Percentiles rank a stretch among this genome's conserved stretches.
phyloP scores from a whole-genome alignment of 2,888 invertebrate genomes.

The Andrena minutula region DNA sequence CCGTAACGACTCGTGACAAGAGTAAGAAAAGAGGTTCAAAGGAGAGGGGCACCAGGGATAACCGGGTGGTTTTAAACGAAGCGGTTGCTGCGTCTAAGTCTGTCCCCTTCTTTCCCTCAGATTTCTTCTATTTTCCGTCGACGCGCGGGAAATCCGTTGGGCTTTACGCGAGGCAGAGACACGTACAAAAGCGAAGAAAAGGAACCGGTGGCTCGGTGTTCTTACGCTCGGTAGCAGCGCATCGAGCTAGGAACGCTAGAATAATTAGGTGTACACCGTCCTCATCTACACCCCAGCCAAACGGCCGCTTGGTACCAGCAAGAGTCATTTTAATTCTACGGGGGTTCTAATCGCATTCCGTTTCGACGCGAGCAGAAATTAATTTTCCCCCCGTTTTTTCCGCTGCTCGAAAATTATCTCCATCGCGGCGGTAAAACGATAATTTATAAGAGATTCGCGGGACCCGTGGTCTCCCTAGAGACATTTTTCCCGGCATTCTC shows the following conservation, averaged over 20 bases:
- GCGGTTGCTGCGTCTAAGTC: slow-evolving; percentile 50
- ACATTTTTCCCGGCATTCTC: slow-evolving; percentile 52
- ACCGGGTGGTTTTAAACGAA: slow-evolving; percentile 57
- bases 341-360: slow-evolving; percentile 8
- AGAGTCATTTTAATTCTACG: slow-evolving; percentile 28
- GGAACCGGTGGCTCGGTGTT: background rate
- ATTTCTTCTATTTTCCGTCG: slow-evolving; percentile 43
- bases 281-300: too few species aligned
- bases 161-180: slow-evolving; percentile 6
- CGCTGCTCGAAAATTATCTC: slow-evolving; percentile 40
- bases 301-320: background rate
- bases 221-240: background rate
- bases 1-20: slow-evolving; percentile 62
- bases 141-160: slow-evolving; percentile 18
- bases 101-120: slow-evolving; percentile 11
- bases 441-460: slow-evolving; percentile 52
- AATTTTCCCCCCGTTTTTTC: slow-evolving; percentile 22
- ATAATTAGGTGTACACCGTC: background rate
- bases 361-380: slow-evolving; percentile 28
- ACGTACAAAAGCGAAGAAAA: background rate
- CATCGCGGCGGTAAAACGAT: slow-evolving; percentile 42
- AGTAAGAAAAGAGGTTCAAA: slow-evolving; percentile 62
- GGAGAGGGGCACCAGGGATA: slow-evolving; percentile 48
- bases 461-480: slow-evolving; percentile 39
- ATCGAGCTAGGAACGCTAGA: background rate